Evolutionary conservation across 2,113 vertebrate species (phyloP), one percentile per base, ranked within the genome.

Genomic region (Ceyx cyanopectus): DNA sequence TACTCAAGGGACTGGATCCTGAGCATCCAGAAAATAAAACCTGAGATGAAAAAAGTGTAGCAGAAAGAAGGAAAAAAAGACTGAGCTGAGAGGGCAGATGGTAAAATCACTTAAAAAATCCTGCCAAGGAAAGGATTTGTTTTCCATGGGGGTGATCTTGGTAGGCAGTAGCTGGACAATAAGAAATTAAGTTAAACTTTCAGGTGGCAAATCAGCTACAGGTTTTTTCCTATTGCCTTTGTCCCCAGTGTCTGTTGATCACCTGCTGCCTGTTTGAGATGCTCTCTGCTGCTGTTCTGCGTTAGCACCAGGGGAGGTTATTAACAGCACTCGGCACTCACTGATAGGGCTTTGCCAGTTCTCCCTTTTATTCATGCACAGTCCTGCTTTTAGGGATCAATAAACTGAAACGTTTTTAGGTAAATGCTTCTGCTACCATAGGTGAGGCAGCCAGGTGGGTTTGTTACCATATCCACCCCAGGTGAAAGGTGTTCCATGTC

Each of bases 101-200:
- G 29, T 16, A 41, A 51, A 79, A 58, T 34, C 6, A 20, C 18
- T 40, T 12, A 5, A 18, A 21, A 14, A 60, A 37, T 37, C 37
- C 37, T 37, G 37, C 37, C 37, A 26, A 21, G 30, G 57, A 24
- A 67, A 58, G 17, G 22, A 32, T 12, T 62, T 46, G 27, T 53
- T 60, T n/a, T 40, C 61, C 9, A 2, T 17, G 10, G 10, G 9
- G 13, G 12, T 14, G 7, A 2, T 41, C 12, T 0, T 15, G 29
- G 26, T 20, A 29, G 37, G n/a, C 51, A 41, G 77, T 13, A 46
- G 22, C 54, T 41, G 60, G 18, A 18, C 45, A 66, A 4, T 5
- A 34, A 43, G 51, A 40, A 46, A 8, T 32, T 12, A 12, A 20
- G 34, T 43, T 18, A 45, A 56, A 60, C 23, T 34, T 63, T 1